Percentiles rank a stretch among this genome's conserved stretches.
Evolutionary conservation across 1,140 invertebrate species (phyloP).

Genomic region (Olivierus martensii): DNA sequence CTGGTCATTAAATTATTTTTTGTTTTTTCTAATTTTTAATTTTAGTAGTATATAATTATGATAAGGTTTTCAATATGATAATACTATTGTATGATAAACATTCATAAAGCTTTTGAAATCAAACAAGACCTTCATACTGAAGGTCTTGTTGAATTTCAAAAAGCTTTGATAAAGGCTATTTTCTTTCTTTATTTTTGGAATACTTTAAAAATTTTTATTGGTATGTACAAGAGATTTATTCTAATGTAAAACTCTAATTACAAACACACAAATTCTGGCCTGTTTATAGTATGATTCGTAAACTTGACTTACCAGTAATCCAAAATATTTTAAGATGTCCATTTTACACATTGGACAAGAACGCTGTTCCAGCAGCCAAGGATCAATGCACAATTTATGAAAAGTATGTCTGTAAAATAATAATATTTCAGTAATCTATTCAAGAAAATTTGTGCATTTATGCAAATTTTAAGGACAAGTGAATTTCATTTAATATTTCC

Average conservation of each 20-base stretch:
- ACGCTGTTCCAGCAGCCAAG: slow-evolving; percentile 81
- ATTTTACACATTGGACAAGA: slow-evolving; percentile 93
- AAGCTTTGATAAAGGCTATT: not conserved
- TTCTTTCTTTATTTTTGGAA: not conserved
- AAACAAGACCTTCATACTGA: no score
- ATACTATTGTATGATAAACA: no score
- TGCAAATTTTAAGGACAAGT: no score
- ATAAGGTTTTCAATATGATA: no score
- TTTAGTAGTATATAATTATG: no score
- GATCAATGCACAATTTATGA: slow-evolving; percentile 86
- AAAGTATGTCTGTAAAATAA: slow-evolving; percentile 67
- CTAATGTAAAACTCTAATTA: not conserved
- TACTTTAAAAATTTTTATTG: not conserved
- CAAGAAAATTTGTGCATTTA: not conserved
- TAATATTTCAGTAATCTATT: slow-evolving; percentile 1
- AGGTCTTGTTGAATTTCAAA: no score
- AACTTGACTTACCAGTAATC: slow-evolving; percentile 44
- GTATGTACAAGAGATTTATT: not conserved
- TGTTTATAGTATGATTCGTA: not conserved
- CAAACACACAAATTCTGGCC: no score
- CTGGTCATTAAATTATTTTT: no score
- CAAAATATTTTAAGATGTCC: slow-evolving; percentile 85
- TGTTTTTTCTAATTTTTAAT: no score
- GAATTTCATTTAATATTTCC: no score
- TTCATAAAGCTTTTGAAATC: no score